Base-by-base conservation (phyloP, 2,113 vertebrate genomes). In the Plectropomus leopardus region DNA sequence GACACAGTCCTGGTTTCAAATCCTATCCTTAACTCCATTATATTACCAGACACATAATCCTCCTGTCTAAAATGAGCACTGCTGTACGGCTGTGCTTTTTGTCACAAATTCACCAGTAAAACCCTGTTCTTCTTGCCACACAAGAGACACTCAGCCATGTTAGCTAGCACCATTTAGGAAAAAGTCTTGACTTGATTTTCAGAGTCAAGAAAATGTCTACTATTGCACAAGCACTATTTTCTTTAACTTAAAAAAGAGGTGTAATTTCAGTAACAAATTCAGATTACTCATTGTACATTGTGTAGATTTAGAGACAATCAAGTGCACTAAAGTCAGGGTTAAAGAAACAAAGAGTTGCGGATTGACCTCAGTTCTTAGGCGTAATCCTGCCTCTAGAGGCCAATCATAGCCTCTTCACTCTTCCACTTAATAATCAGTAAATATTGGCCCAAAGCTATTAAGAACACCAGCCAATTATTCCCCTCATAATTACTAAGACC, bases 391-490 rank as follows among this genome's bases (percentile, higher is more conserved):
- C 84, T 84, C 83, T 58, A 30, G 84, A 84, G 88, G 57, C 72
- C 86, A 88, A 76, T 86, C 78, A 60, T 40, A 42, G 77, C 79
- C 36, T 44, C 76, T 78, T 87, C 73, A 76, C 67, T 86, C 72
- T 72, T 75, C 65, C 59, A 83, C 63, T 58, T 42, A 83, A 85
- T 82, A 82, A 85, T 90, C 79, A 76, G 88, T 89, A 85, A 93
- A 92, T 91, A 90, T 87, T 91, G 80, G 76, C 75, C 77, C 48
- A 64, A 68, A 78, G 86, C 83, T 82, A 84, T 88, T 89, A 83
- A 84, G 77, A 86, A 86, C 63, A 74, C 32, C 61, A 90, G 75
- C 53, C 89, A 91, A 91, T 92, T 92, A 92, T 87, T 84, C 16
- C 68, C 64, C 64, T 80, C 34, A 85, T 92, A 89, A 91, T 91